Percentiles rank a stretch among this genome's conserved stretches.
phyloP scores from a whole-genome alignment of 2,888 invertebrate genomes.

The Vanessa cardui region DNA sequence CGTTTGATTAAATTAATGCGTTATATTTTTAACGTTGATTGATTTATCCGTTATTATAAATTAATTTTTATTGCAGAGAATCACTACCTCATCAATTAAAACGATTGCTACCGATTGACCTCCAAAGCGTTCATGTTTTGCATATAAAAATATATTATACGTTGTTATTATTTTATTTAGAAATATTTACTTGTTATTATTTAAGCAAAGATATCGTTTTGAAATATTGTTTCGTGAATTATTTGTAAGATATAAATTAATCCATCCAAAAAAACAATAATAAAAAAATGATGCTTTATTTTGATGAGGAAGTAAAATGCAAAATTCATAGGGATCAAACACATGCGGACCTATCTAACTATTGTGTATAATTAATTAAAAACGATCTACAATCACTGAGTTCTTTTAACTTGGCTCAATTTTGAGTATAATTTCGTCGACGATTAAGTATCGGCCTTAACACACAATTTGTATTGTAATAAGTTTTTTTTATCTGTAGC shows the following conservation, averaged over 20 bases:
- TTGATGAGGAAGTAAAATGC: no score
- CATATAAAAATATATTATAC: neutral
- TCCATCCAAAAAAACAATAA: no score
- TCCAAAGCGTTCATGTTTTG: neutral
- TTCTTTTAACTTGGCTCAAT: neutral
- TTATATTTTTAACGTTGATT: neutral
- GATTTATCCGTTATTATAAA: conserved; percentile 9
- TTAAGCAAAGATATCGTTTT: no score
- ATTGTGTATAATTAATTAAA: neutral
- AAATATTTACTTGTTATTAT: no score
- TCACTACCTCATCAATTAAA: conserved; percentile 18
- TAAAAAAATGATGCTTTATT: no score
- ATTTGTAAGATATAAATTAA: no score
- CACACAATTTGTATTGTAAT: conserved; percentile 39
- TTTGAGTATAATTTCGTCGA: conserved; percentile 13
- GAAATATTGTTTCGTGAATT: no score
- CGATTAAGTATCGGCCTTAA: conserved; percentile 40
- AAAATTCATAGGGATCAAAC: no score
- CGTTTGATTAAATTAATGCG: neutral
- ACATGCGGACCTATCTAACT: no score
- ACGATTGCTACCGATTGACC: conserved; percentile 19
- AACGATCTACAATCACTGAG: neutral
- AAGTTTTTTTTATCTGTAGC: conserved; percentile 35
- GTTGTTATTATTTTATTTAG: no score
- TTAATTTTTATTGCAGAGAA: conserved; percentile 12